Evolutionary conservation across 2,797 vertebrate genomes (phyloP).

Genomic region (Denticeps clupeoides): DNA sequence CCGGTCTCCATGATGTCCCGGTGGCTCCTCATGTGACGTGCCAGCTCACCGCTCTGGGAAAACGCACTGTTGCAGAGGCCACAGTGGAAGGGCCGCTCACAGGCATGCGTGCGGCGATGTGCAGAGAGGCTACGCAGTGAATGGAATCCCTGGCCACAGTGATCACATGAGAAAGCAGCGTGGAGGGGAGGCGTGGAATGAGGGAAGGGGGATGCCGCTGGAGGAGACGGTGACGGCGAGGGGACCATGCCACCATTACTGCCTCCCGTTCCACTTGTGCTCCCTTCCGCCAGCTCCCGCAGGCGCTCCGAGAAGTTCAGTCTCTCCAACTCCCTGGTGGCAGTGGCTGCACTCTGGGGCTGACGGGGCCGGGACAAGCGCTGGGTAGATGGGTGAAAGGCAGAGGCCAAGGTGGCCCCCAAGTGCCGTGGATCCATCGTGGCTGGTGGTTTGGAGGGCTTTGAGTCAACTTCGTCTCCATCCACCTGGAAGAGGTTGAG

Average conservation of each 20-base stretch:
- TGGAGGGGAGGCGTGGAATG: conserved; percentile 27
- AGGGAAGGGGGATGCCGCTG: conserved; percentile 51
- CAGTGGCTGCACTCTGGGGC: conserved; percentile 16
- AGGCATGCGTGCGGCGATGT: conserved; percentile 65
- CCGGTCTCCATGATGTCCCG: conserved; percentile 34
- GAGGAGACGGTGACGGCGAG: conserved; percentile 55
- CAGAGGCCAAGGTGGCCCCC: conserved; percentile 49
- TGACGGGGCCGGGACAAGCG: conserved; percentile 36
- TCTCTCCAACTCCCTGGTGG: conserved; percentile 25
- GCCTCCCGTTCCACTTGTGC: conserved; percentile 14
- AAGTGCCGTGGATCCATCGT: conserved; percentile 54
- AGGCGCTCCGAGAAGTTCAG: conserved; percentile 65
- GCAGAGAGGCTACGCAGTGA: conserved; percentile 66
- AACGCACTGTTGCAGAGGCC: conserved; percentile 61
- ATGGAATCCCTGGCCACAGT: conserved; percentile 65
- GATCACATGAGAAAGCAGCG: conserved; percentile 49
- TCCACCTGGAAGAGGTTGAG: conserved; percentile 69
- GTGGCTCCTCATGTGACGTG: conserved; percentile 62
- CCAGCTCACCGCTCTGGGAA: conserved; percentile 60
- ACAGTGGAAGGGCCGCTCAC: conserved; percentile 60
- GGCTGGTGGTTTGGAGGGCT: conserved; percentile 28
- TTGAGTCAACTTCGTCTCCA: conserved; percentile 23
- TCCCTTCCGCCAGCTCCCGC: conserved; percentile 53
- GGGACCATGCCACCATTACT: conserved; percentile 36
- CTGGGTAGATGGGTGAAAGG: conserved; percentile 42